Percentiles rank a stretch among this genome's conserved stretches.
These are phyloP conservation scores for Scomber scombrus DNA, from an alignment of 2,113 vertebrate species.

Conservation along the genomic window DNA sequence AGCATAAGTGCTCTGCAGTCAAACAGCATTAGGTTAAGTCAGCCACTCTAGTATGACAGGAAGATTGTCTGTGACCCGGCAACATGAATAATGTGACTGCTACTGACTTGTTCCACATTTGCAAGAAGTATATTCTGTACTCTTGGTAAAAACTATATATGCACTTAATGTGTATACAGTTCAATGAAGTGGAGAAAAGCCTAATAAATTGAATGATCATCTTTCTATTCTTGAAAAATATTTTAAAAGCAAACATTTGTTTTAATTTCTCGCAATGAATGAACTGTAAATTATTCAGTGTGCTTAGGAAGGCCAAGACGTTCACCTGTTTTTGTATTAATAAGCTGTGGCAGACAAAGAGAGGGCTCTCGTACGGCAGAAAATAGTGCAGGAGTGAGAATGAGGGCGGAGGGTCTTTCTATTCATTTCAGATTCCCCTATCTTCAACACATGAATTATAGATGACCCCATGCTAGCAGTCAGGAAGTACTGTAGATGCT, in stretches of 20 bases:
- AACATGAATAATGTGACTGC: conserved; percentile 50
- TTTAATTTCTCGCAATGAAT: conserved; percentile 42
- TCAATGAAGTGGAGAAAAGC: neutral
- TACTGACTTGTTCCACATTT: conserved; percentile 41
- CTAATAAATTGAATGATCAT: neutral
- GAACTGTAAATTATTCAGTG: conserved; percentile 63
- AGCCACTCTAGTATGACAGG: conserved; percentile 43
- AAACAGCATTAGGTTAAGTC: conserved; percentile 50
- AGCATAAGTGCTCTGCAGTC: conserved; percentile 45
- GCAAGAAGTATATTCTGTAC: conserved; percentile 17
- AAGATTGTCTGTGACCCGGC: conserved; percentile 31
- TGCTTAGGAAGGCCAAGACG: conserved; percentile 27
- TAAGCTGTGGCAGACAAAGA: conserved; percentile 67
- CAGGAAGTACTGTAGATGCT: conserved; percentile 64
- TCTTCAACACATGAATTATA: conserved; percentile 79
- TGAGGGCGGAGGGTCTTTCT: conserved; percentile 55
- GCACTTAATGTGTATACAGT: neutral
- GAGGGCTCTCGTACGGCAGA: conserved; percentile 41
- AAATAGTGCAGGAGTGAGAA: conserved; percentile 60
- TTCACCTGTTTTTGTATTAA: conserved; percentile 62
- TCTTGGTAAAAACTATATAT: conserved; percentile 4
- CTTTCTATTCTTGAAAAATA: neutral
- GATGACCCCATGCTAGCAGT: conserved; percentile 60
- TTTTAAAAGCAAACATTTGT: conserved; percentile 35
- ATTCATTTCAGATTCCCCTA: conserved; percentile 68